phyloP scores from a whole-genome alignment of 2,888 invertebrate species.

The Ischnura elegans region DNA sequence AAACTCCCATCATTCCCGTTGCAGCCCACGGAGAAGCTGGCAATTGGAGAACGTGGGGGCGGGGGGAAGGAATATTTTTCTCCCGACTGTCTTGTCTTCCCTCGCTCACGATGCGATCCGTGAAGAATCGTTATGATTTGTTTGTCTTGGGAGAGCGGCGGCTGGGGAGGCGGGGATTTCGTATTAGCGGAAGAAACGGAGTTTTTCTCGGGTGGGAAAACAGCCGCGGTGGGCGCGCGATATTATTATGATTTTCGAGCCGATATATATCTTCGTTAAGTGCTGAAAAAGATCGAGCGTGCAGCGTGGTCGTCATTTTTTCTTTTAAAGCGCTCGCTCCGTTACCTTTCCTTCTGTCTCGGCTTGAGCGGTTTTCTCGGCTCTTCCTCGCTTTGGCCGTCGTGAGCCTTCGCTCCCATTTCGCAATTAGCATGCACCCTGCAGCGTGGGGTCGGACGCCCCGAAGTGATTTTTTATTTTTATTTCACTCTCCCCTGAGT shows the following conservation, averaged over 20 bases:
- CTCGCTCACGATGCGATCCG: constrained; percentile 44
- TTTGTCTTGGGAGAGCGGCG: constrained; percentile 3
- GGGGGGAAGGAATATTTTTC: neutral
- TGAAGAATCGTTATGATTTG: constrained; percentile 63
- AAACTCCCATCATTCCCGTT: neutral
- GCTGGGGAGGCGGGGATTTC: neutral
- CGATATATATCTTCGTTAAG: constrained; percentile 38
- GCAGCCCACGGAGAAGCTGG: neutral
- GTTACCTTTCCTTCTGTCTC: neutral
- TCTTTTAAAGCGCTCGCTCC: neutral
- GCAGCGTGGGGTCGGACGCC: no score
- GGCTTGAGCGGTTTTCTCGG: neutral
- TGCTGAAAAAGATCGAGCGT: neutral
- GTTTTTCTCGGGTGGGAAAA: neutral
- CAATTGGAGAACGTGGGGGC: neutral
- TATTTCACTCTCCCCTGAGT: no score
- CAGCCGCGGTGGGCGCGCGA: neutral
- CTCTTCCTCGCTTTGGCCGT: no score
- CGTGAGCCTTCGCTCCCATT: no score
- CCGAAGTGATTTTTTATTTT: no score
- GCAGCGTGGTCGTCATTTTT: neutral
- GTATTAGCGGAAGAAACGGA: neutral
- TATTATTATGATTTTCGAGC: neutral
- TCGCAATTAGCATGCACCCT: no score
- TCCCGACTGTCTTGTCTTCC: neutral